A percentile compares a stretch with the other conserved stretches of the same genome.
phyloP scores from a whole-genome alignment of 2,888 invertebrate genomes.

The Osmoderma eremita region DNA sequence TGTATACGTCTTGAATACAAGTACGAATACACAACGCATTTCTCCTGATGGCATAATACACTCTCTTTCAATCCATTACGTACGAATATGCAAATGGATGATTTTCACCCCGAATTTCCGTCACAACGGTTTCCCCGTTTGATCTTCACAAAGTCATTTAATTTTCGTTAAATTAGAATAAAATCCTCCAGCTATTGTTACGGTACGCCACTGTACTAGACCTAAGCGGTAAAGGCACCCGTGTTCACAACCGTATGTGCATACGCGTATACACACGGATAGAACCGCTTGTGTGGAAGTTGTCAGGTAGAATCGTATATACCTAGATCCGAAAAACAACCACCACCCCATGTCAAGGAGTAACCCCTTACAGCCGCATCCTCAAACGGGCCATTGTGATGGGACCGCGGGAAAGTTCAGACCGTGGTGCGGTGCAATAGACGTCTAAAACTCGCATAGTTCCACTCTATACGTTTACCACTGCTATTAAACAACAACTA shows the following conservation, averaged over 20 bases:
- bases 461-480: slow-evolving; percentile 14
- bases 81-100: no score
- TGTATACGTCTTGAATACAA: no score
- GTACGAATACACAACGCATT: no score
- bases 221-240: slow-evolving; percentile 18
- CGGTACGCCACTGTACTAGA: slow-evolving; percentile 46
- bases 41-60: no score
- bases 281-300: slow-evolving; percentile 5
- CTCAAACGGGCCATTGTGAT: slow-evolving; percentile 50
- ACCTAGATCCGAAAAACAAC: slow-evolving; percentile 45
- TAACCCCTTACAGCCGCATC: slow-evolving; percentile 48
- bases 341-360: slow-evolving; percentile 47
- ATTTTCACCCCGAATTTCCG: no score
- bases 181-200: slow-evolving; percentile 12
- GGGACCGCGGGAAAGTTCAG: slow-evolving; percentile 47
- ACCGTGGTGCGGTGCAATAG: neutral
- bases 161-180: slow-evolving; percentile 27
- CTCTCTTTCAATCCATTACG: no score
- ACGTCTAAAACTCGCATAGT: slow-evolving; percentile 8
- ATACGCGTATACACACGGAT: slow-evolving; percentile 14
- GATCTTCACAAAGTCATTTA: slow-evolving; percentile 8
- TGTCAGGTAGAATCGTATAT: slow-evolving; percentile 42
- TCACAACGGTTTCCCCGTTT: neutral
- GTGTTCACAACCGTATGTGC: neutral
- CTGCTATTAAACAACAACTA: neutral